A percentile compares a stretch with the other conserved stretches of the same genome.
Conservation (phyloP, 2,888 invertebrate species). For the Meloe dianella region DNA sequence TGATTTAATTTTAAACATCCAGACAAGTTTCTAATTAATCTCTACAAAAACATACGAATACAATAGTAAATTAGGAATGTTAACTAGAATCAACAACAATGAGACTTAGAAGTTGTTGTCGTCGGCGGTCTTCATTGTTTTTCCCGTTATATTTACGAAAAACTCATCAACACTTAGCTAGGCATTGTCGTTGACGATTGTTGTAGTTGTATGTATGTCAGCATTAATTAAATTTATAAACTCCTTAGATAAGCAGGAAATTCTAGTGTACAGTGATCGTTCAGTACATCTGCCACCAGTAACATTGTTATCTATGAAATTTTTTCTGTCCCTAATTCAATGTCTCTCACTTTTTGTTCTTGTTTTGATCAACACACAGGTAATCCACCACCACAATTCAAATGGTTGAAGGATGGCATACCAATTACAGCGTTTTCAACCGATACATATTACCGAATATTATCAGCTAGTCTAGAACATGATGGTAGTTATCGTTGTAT, state of each 20-base stretch:
- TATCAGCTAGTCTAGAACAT: conserved; percentile 80
- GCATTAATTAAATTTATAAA: conserved; percentile 12
- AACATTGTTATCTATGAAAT: too few relatives aligned
- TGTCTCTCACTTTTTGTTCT: too few relatives aligned
- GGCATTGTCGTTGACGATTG: not conserved
- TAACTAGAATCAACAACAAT: not conserved
- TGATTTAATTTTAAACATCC: not conserved
- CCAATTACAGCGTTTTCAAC: conserved; percentile 81
- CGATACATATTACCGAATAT: conserved; percentile 83
- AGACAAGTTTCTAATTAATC: not conserved
- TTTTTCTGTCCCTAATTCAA: too few relatives aligned
- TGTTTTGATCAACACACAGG: too few relatives aligned
- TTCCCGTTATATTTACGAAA: not conserved
- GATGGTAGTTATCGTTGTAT: conserved; percentile 92
- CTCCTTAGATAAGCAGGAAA: not conserved
- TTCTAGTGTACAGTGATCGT: not conserved
- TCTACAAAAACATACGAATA: not conserved
- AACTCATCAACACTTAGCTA: not conserved
- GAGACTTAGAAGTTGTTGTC: not conserved
- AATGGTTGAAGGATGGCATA: conserved; percentile 87
- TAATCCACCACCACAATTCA: conserved; percentile 89
- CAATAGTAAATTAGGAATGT: not conserved
- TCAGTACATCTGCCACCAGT: not conserved
- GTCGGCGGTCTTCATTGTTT: too few relatives aligned
- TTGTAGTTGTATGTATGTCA: not conserved